A percentile compares a stretch with the other conserved stretches of the same genome.
These are phyloP conservation scores for Dendrolimus punctatus DNA, from an alignment of 1,140 invertebrate genomes.

Conservation along the genomic window DNA sequence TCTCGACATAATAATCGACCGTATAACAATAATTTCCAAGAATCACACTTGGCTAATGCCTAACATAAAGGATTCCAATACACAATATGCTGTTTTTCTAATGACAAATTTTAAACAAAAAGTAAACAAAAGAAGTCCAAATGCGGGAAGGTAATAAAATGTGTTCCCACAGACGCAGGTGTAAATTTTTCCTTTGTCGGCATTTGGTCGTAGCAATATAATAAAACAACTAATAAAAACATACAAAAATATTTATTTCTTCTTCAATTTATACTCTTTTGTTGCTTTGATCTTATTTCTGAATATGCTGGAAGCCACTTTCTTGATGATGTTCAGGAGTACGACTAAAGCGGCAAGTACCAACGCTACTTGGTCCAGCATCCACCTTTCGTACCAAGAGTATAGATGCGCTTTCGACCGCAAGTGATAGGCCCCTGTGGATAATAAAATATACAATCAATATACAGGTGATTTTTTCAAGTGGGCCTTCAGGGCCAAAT, in stretches of 20 bases:
- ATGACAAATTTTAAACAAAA: no score
- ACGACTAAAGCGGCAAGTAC: slow-evolving; percentile 3
- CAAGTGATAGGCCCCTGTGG: slow-evolving; percentile 36
- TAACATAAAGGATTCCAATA: no score
- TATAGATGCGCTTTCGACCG: slow-evolving; percentile 28
- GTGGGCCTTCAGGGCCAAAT: no score
- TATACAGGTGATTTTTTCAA: not conserved
- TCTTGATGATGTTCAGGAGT: not conserved
- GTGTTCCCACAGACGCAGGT: no score
- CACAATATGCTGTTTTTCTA: no score
- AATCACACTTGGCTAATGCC: no score
- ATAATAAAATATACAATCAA: not conserved
- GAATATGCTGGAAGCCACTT: not conserved
- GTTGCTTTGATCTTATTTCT: not conserved
- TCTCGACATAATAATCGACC: no score
- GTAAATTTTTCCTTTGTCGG: no score
- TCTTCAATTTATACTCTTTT: slow-evolving; percentile 2
- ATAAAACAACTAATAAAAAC: not conserved
- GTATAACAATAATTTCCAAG: no score
- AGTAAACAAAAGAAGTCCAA: no score
- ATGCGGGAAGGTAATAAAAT: no score
- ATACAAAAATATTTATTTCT: not conserved
- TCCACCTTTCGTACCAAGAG: slow-evolving; percentile 29
- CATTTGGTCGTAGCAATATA: no score
- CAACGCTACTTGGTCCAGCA: slow-evolving; percentile 23